Conservation (phyloP, 1,140 invertebrate species). For the Ooceraea biroi region DNA sequence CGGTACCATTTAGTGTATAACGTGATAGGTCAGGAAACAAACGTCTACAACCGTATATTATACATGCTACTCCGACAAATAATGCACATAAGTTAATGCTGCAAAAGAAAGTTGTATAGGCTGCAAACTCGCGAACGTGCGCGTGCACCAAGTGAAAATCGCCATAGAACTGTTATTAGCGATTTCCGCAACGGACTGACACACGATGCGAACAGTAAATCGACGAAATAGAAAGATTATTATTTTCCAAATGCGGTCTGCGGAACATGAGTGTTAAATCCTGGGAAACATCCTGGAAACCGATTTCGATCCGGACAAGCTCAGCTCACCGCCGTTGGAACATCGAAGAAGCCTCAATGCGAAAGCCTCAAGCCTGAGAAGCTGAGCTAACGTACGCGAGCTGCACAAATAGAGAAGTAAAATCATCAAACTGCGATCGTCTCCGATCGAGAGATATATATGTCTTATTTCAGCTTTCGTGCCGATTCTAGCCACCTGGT, state of each 20-base stretch:
- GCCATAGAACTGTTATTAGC: constrained; percentile 33
- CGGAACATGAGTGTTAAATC: constrained; percentile 32
- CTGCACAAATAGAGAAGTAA: background rate
- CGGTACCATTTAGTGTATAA: constrained; percentile 33
- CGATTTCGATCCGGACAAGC: constrained; percentile 19
- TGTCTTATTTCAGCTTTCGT: background rate
- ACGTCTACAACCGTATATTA: constrained; percentile 54
- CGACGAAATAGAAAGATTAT: constrained; percentile 32
- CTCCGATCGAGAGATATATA: background rate
- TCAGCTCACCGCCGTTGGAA: constrained; percentile 37
- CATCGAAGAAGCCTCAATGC: constrained; percentile 44
- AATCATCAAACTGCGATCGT: background rate
- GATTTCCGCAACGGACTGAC: constrained; percentile 26
- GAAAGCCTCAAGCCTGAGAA: too few species aligned
- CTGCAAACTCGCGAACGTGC: background rate
- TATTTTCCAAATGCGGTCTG: constrained; percentile 22
- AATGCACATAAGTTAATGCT: constrained; percentile 10
- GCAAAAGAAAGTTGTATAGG: constrained; percentile 40
- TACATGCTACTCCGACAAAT: constrained; percentile 39
- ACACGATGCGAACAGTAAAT: constrained; percentile 49
- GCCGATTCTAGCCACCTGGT: background rate
- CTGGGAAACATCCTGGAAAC: constrained; percentile 25
- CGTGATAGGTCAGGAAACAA: constrained; percentile 40
- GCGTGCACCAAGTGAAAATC: background rate
- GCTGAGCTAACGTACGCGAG: constrained; percentile 2